phyloP scores from a whole-genome alignment of 2,888 invertebrate genomes.

The Rugalucina vietnamica region DNA sequence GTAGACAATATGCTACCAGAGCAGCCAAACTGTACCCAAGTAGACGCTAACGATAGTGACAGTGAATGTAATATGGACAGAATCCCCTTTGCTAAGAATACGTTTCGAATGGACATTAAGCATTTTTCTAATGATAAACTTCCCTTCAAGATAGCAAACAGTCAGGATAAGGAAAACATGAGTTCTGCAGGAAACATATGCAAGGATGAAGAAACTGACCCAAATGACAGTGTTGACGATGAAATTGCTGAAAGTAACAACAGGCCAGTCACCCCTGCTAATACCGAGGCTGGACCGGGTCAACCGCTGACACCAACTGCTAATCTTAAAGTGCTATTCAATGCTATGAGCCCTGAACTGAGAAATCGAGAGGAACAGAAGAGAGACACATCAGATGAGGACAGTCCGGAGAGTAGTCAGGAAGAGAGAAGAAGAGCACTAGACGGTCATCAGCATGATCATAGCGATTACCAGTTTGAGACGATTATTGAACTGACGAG shows the following conservation, averaged over 20 bases:
- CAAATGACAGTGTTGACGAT: not conserved
- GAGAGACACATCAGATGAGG: constrained; percentile 55
- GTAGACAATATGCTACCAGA: constrained; percentile 63
- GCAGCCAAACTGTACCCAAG: constrained; percentile 56
- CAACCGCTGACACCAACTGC: constrained; percentile 88
- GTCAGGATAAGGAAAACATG: constrained; percentile 62
- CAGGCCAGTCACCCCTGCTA: constrained; percentile 61
- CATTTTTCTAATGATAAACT: not conserved
- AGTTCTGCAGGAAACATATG: not conserved
- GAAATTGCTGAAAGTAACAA: constrained; percentile 47
- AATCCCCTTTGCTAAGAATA: constrained; percentile 69
- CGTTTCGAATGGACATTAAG: constrained; percentile 57
- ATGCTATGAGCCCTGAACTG: constrained; percentile 86
- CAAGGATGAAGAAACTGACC: not conserved
- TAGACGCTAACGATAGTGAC: constrained; percentile 65
- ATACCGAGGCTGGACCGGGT: constrained; percentile 45
- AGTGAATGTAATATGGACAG: constrained; percentile 64
- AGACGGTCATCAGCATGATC: constrained; percentile 39
- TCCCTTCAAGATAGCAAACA: constrained; percentile 41
- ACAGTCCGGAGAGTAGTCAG: constrained; percentile 41
- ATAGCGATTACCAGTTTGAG: constrained; percentile 52
- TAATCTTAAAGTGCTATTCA: constrained; percentile 88
- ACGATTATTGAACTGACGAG: constrained; percentile 50
- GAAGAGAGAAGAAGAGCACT: not conserved
- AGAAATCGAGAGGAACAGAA: constrained; percentile 70